Evolutionary conservation across 2,797 vertebrate genomes (phyloP).

Genomic region (Microhierax caerulescens): DNA sequence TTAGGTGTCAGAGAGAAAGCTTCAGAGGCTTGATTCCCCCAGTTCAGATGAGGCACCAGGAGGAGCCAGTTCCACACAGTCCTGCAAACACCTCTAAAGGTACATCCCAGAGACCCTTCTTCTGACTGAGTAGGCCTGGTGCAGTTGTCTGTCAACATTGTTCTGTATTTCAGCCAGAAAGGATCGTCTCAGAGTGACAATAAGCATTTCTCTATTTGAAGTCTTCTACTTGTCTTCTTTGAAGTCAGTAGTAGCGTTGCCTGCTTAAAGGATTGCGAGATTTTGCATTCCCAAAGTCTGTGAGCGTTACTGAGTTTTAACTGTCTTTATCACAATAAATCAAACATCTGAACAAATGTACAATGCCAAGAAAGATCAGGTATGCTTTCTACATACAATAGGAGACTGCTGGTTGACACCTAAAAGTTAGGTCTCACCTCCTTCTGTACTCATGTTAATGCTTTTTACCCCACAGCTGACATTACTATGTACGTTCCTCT

Average conservation of each 20-base stretch:
- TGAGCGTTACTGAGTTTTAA: background rate
- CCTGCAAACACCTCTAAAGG: background rate
- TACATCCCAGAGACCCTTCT: background rate
- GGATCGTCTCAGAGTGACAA: background rate
- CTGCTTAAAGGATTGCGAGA: background rate
- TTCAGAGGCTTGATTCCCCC: background rate
- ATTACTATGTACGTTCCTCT: background rate
- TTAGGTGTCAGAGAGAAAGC: background rate
- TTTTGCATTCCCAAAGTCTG: background rate
- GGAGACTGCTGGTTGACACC: background rate
- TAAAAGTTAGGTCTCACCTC: background rate
- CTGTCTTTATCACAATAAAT: background rate
- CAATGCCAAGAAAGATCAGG: background rate
- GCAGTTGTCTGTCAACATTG: background rate
- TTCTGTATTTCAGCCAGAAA: background rate
- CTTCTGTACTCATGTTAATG: background rate
- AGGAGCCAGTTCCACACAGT: background rate
- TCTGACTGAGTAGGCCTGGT: background rate
- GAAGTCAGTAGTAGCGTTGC: background rate
- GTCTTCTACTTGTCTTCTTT: background rate
- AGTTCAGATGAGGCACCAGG: background rate
- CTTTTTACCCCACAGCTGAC: background rate
- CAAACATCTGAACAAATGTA: background rate
- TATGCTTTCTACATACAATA: background rate
- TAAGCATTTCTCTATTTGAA: background rate